A percentile compares a stretch with the other conserved stretches of the same genome.
These are phyloP conservation scores for Zaprionus tsacasi DNA, from an alignment of 1,140 invertebrate species.

Conservation along the genomic window DNA sequence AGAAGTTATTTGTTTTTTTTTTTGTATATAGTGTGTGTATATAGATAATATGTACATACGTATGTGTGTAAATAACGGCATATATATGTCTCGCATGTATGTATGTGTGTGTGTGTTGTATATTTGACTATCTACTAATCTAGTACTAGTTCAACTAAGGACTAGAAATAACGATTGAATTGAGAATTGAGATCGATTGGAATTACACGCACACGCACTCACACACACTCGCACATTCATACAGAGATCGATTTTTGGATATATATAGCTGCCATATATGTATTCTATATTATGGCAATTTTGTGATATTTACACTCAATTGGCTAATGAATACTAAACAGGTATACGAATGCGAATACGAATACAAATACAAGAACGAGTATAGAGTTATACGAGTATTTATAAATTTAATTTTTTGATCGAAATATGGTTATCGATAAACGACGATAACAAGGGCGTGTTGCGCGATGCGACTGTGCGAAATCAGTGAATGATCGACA, in stretches of 20 bases:
- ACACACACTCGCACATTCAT: background rate
- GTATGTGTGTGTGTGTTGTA: slow-evolving; percentile 42
- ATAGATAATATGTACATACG: slow-evolving; percentile 18
- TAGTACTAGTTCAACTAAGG: slow-evolving; percentile 24
- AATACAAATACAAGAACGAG: slow-evolving; percentile 27
- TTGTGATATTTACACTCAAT: slow-evolving; percentile 59
- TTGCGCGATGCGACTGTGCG: background rate
- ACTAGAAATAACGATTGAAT: slow-evolving; percentile 34
- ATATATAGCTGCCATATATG: background rate
- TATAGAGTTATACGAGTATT: slow-evolving; percentile 28
- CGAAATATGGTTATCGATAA: slow-evolving; percentile 25
- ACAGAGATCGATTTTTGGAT: background rate
- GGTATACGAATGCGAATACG: slow-evolving; percentile 9
- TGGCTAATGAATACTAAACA: slow-evolving; percentile 38
- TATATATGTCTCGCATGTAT: slow-evolving; percentile 30
- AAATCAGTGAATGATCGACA: background rate
- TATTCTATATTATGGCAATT: background rate
- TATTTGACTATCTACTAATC: slow-evolving; percentile 53
- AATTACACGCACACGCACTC: slow-evolving; percentile 13
- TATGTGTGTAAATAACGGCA: slow-evolving; percentile 8
- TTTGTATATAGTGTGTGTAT: slow-evolving; percentile 21
- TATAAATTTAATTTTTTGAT: slow-evolving; percentile 30
- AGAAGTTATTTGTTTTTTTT: slow-evolving; percentile 5
- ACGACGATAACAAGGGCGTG: background rate
- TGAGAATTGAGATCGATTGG: slow-evolving; percentile 32